phyloP scores from a whole-genome alignment of 2,797 vertebrate genomes.

The Onychomys arenicola region DNA sequence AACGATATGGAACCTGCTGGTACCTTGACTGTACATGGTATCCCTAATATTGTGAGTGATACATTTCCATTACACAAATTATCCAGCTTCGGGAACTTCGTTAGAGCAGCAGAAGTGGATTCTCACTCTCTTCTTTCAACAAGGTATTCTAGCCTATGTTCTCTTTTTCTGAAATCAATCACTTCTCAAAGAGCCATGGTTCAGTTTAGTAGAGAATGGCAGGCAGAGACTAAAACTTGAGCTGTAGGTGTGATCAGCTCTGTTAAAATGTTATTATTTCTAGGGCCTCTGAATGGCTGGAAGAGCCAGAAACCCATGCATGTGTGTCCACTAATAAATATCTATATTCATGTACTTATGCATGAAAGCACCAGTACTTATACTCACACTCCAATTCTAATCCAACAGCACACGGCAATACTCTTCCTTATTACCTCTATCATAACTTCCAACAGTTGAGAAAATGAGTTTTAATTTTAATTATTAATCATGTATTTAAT shows the following conservation, averaged over 20 bases:
- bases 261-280: neutral
- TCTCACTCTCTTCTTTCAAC: neutral
- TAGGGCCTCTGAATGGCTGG: neutral
- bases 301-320: neutral
- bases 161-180: neutral
- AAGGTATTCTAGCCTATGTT: neutral
- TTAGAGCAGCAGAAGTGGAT: neutral
- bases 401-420: neutral
- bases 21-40: neutral
- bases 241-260: neutral
- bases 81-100: neutral
- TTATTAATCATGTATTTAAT: neutral
- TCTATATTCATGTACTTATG: neutral
- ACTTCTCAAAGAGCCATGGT: neutral
- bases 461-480: neutral
- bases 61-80: neutral
- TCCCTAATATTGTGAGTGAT: neutral
- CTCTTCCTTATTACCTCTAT: neutral
- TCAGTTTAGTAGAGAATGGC: neutral
- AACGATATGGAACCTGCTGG: neutral
- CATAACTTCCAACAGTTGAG: neutral
- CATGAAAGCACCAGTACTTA: neutral
- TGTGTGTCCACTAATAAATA: neutral
- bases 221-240: neutral
- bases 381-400: neutral